Percentiles rank a stretch among this genome's conserved stretches.
phyloP scores from a whole-genome alignment of 2,888 invertebrate species.

The Tetragnatha montana region DNA sequence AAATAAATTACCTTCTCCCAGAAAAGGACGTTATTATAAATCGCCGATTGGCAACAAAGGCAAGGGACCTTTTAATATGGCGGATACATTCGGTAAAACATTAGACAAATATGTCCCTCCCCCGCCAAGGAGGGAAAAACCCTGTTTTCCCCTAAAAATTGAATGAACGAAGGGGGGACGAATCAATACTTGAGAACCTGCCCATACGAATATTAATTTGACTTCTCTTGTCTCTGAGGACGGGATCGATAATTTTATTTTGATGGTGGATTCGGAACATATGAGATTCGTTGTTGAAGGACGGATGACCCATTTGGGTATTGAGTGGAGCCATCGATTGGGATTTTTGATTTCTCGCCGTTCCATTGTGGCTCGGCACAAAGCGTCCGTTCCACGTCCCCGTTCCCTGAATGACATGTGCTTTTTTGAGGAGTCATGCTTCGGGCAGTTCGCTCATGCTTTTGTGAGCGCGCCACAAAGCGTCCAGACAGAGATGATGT shows the following conservation, averaged over 20 bases:
- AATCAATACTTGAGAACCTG: constrained; percentile 61
- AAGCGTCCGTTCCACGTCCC: too few relatives aligned
- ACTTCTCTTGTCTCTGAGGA: constrained; percentile 67
- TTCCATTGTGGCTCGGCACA: too few relatives aligned
- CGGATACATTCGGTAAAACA: constrained; percentile 71
- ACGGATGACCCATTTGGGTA: constrained; percentile 29
- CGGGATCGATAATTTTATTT: constrained; percentile 66
- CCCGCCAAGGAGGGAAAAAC: constrained; percentile 13
- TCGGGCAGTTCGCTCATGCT: too few relatives aligned
- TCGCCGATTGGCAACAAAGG: constrained; percentile 69
- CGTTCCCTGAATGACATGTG: too few relatives aligned
- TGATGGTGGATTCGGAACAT: constrained; percentile 51
- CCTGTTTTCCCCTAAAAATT: constrained; percentile 62
- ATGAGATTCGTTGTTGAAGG: constrained; percentile 35
- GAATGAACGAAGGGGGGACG: constrained; percentile 43
- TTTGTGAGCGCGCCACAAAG: too few relatives aligned
- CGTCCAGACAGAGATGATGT: too few relatives aligned
- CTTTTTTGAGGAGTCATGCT: too few relatives aligned
- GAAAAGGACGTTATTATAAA: constrained; percentile 70
- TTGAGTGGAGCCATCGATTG: constrained; percentile 23
- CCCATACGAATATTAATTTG: constrained; percentile 69
- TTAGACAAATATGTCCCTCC: constrained; percentile 68
- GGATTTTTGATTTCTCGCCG: too few relatives aligned
- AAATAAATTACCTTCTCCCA: constrained; percentile 67
- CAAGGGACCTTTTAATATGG: constrained; percentile 69